Evolutionary conservation across 92 coral and sea anemone species (phyloP), one percentile per base, ranked within the genome.

Genomic region (Zoanthus sansibaricus): DNA sequence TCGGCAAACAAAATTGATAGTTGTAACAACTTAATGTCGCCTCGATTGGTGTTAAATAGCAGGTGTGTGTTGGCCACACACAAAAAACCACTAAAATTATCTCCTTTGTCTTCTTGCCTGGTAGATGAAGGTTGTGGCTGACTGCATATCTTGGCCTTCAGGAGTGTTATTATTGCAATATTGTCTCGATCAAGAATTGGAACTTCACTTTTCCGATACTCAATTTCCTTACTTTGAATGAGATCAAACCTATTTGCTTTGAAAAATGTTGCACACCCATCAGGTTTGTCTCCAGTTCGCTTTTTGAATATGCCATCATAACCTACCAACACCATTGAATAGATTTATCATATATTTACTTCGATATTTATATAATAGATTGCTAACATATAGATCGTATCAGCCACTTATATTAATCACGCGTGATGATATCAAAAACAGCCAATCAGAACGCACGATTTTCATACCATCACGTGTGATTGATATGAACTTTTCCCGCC

Each of bases 241-340:
- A 93, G 87, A 0, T 88, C 88, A 88, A 97, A 97, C 73, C 82
- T 91, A 15, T 94, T 77, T 30, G 74, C 55, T 54, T 86, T 94
- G 87, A 83, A 97, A 79, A 97, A 95, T 42, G 93, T 95, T 9
- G 98, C 99, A 93, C 99, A 97, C 7, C 99, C 99, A 77, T 97
- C 99, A 4, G 89, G 82, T 88, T 97, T 97, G 51, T 90, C 86
- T 4, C 99, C 97, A 51, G 97, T 95, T 88, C 99, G 90, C 71
- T 95, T 94, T 90, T 92, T 91, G 95, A 88, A 97, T 66, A 94
- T 47, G 17, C 97, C 96, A 25, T 56, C 44, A 72, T 95, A 97
- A 69, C 99, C 99, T 97, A 48, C 25, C 42, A 31, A 31, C 5
- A 10, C 30, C 9, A 62, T 17, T 17, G 0, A 62, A 25, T 25